These are phyloP conservation scores for Ips typographus DNA, from an alignment of 1,140 invertebrate species.

Conservation along the genomic window DNA sequence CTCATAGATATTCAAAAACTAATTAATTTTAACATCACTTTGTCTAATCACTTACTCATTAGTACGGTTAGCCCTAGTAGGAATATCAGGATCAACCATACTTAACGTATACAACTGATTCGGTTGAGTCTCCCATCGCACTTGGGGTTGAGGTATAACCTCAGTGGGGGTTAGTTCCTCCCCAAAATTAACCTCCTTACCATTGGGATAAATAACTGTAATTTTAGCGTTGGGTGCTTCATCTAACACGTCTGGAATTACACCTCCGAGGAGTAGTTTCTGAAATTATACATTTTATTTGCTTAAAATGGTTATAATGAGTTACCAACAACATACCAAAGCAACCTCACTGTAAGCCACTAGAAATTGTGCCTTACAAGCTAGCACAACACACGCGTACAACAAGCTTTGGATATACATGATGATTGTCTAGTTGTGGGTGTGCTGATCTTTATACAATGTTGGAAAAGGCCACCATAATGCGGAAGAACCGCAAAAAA, in stretches of 20 bases:
- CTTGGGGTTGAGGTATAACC: slow-evolving; percentile 66
- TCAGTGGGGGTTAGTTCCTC: slow-evolving; percentile 63
- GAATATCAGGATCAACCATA: slow-evolving; percentile 82
- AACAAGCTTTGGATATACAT: too few species aligned
- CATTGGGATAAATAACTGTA: not conserved
- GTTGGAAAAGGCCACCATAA: too few species aligned
- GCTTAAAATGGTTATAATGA: too few species aligned
- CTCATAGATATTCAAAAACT: not conserved
- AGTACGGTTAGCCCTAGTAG: slow-evolving; percentile 55
- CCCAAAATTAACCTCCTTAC: not conserved
- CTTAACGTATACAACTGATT: slow-evolving; percentile 71
- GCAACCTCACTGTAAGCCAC: too few species aligned
- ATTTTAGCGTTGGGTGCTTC: not conserved
- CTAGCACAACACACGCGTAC: too few species aligned
- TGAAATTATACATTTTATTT: not conserved
- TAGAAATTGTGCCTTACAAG: too few species aligned
- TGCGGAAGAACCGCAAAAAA: too few species aligned
- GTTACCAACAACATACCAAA: too few species aligned
- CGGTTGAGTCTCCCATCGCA: slow-evolving; percentile 63
- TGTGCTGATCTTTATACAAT: too few species aligned
- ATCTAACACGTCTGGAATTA: not conserved
- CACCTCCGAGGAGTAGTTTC: not conserved
- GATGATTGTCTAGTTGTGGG: too few species aligned
- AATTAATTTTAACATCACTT: not conserved
- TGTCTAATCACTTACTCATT: slow-evolving; percentile 32